Conservation (phyloP, 2,113 vertebrate genomes). For the Paradoxurus hermaphroditus region DNA sequence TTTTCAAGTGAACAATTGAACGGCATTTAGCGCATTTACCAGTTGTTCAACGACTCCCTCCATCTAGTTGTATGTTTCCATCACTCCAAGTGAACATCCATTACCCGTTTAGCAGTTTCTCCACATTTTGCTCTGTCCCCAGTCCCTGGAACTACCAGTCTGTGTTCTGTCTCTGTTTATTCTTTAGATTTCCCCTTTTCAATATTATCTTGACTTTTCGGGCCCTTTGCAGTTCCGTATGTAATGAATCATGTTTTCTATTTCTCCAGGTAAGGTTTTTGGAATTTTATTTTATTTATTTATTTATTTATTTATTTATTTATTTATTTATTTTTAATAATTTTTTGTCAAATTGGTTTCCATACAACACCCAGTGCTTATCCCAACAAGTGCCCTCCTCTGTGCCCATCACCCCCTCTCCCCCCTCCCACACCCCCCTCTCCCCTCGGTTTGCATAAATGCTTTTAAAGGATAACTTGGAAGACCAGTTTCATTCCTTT, state of each 20-base stretch:
- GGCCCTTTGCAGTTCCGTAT: background rate
- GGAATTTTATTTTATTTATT: no score
- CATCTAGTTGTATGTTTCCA: background rate
- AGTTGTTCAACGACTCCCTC: background rate
- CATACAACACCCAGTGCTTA: no score
- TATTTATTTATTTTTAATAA: no score
- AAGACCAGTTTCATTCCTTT: background rate
- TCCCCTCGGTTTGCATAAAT: no score
- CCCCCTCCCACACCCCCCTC: no score
- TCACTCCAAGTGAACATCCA: background rate
- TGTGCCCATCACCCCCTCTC: no score
- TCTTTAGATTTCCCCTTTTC: background rate
- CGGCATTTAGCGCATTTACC: background rate
- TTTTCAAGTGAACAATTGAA: background rate
- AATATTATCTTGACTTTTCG: background rate
- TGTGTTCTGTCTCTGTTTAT: background rate
- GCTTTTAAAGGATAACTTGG: background rate
- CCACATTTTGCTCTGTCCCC: background rate
- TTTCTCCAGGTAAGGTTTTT: background rate
- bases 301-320: no score
- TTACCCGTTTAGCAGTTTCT: background rate
- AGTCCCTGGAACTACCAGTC: background rate
- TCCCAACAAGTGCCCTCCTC: no score
- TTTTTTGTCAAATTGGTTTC: no score
- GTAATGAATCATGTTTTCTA: background rate